Conservation (phyloP, 2,797 vertebrate species). For the Todus mexicanus region DNA sequence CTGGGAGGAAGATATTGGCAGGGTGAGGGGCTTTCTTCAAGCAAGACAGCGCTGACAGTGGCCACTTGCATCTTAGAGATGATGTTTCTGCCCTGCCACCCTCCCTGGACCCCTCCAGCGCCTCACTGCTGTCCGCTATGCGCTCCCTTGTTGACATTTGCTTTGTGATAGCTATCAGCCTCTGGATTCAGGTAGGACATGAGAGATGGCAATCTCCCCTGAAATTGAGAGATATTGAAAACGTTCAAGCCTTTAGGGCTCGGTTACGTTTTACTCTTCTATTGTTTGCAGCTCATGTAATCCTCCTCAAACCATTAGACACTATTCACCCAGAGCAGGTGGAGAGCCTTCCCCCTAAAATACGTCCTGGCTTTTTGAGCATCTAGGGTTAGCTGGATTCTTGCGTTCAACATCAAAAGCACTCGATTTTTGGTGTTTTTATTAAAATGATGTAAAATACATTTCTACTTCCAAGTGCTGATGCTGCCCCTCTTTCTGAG, state of each 20-base stretch:
- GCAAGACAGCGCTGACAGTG: not conserved
- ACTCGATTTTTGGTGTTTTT: rapidly evolving
- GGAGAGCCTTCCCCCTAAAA: not conserved
- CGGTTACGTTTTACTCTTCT: not conserved
- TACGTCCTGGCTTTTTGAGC: not conserved
- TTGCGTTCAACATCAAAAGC: not conserved
- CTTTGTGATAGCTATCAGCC: not conserved
- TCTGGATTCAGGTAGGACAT: not conserved
- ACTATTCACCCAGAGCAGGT: not conserved
- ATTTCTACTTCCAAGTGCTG: not conserved
- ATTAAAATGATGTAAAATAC: not conserved
- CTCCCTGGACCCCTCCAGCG: not conserved
- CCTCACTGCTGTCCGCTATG: rapidly evolving
- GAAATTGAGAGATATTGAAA: not conserved
- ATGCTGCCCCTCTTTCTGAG: not conserved
- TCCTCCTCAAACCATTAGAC: not conserved
- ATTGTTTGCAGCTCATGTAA: not conserved
- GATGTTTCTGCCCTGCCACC: not conserved
- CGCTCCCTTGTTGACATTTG: not conserved
- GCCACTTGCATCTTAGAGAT: not conserved
- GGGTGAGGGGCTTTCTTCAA: not conserved
- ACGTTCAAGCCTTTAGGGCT: not conserved
- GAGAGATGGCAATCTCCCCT: not conserved
- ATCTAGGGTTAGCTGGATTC: not conserved
- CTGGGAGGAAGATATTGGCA: not conserved